A percentile compares a stretch with the other conserved stretches of the same genome.
Conservation (phyloP, 2,797 vertebrate species). For the Gorsachius magnificus region DNA sequence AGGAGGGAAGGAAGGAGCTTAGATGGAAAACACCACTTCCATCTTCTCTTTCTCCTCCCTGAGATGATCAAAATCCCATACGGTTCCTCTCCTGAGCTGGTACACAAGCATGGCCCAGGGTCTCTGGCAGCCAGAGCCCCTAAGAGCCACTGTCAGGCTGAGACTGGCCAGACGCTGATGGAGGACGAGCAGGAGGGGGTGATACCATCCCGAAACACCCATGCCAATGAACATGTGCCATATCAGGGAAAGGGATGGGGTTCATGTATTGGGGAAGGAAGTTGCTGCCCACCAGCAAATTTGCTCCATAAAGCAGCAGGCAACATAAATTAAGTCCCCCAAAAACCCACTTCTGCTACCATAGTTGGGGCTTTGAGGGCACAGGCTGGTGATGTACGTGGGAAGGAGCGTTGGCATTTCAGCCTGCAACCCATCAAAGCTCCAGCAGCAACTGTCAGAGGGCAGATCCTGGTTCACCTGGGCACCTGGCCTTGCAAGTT, state of each 20-base stretch:
- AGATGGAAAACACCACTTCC: not conserved
- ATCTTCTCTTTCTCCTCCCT: not conserved
- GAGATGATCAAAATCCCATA: not conserved
- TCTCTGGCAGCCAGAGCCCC: not conserved
- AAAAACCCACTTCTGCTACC: not conserved
- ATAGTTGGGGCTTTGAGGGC: not conserved
- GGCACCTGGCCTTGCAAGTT: not conserved
- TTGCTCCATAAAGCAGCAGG: not conserved
- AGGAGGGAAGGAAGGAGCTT: not conserved
- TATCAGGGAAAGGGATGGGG: not conserved
- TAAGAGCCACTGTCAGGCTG: not conserved
- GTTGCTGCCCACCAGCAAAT: not conserved
- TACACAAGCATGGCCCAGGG: not conserved
- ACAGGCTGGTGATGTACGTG: accelerated
- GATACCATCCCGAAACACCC: not conserved
- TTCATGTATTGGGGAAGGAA: not conserved
- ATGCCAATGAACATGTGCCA: not conserved
- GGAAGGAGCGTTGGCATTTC: not conserved
- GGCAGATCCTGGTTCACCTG: not conserved
- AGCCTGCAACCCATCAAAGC: not conserved
- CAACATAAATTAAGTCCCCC: not conserved
- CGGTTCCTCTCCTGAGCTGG: not conserved
- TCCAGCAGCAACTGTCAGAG: not conserved
- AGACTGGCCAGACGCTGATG: not conserved
- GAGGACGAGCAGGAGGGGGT: not conserved